Base-by-base conservation (phyloP, 2,888 invertebrate species). In the Drosophila imparisetae region DNA sequence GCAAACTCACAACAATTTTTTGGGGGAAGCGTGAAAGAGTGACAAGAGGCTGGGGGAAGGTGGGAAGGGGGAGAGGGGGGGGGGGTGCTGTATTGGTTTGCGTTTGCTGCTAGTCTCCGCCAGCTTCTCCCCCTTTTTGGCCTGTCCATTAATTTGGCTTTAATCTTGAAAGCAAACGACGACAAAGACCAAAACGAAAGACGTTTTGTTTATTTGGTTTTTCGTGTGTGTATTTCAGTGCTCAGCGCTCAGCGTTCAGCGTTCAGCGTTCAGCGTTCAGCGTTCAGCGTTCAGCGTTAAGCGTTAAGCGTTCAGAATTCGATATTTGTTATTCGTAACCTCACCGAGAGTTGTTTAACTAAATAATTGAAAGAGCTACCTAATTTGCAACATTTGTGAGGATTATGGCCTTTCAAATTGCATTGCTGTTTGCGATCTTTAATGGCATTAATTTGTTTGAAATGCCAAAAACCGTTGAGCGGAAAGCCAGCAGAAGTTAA, bases 111-210 rank as follows among this genome's bases (percentile, higher is more conserved):
- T 15, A 15, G 40, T 40, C 45, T 21, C 45, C 21, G 45, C 21
- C 13, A 13, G n/a, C 38, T 3, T 27, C 29, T 27, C 42, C 7
- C 57, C 10, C 18, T 55, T 48, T 10, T 15, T 57, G 59, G 68
- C 32, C 72, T 78, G 86, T 80, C 80, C 83, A 86, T 86, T 88
- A 86, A 86, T 88, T 86, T 86, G 80, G 83, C 85, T 86, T 86
- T 81, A 78, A 81, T 85, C 72, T 74, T 68, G 64, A 75, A 72
- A 70, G 69, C 70, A 71, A 77, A 79, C 27, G 75, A 80, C 63
- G 68, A 78, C 78, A 76, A 78, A 68, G 63, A 58, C 74, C 59
- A 68, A 79, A 73, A 42, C 65, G 78, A 71, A 80, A 80, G 68
- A 75, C 78, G 80, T 76, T 83, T 72, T 64, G 71, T 78, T 82